Conservation (phyloP, 1,140 invertebrate species). For the Odontomachus brunneus region DNA sequence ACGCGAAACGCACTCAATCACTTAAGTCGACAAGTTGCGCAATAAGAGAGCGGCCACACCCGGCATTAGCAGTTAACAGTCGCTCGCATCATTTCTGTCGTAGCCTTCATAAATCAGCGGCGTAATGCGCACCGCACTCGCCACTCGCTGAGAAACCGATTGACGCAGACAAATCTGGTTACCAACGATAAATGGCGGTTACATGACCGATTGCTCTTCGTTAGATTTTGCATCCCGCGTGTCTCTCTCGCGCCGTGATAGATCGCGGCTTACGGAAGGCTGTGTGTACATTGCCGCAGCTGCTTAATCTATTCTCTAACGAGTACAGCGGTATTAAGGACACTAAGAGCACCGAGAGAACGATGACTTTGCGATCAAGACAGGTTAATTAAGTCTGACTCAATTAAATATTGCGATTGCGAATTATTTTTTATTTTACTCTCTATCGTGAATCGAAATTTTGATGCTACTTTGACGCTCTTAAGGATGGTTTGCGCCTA, state of each 20-base stretch:
- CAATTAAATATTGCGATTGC: too few relatives aligned
- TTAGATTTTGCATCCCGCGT: constrained; percentile 5
- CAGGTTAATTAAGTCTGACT: too few relatives aligned
- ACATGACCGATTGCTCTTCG: background rate
- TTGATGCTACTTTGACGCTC: too few relatives aligned
- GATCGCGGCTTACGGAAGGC: too few relatives aligned
- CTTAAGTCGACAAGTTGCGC: constrained; percentile 44
- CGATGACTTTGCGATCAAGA: too few relatives aligned
- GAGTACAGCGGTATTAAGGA: too few relatives aligned
- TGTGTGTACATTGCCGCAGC: too few relatives aligned
- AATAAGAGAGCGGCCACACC: constrained; percentile 44
- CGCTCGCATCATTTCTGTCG: constrained; percentile 43
- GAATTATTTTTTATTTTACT: too few relatives aligned
- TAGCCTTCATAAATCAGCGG: constrained; percentile 50
- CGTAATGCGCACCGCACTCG: constrained; percentile 28
- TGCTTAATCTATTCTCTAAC: too few relatives aligned
- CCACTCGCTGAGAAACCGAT: constrained; percentile 15
- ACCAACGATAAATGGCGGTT: constrained; percentile 37
- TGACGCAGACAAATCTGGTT: constrained; percentile 48
- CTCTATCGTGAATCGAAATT: too few relatives aligned
- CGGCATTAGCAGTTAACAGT: constrained; percentile 40
- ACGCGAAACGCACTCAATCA: constrained; percentile 39
- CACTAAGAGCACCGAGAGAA: too few relatives aligned
- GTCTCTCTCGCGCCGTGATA: background rate
- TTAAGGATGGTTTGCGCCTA: too few relatives aligned